These are phyloP conservation scores for Holotrichia oblita DNA, from an alignment of 1,140 invertebrate species.

Conservation along the genomic window DNA sequence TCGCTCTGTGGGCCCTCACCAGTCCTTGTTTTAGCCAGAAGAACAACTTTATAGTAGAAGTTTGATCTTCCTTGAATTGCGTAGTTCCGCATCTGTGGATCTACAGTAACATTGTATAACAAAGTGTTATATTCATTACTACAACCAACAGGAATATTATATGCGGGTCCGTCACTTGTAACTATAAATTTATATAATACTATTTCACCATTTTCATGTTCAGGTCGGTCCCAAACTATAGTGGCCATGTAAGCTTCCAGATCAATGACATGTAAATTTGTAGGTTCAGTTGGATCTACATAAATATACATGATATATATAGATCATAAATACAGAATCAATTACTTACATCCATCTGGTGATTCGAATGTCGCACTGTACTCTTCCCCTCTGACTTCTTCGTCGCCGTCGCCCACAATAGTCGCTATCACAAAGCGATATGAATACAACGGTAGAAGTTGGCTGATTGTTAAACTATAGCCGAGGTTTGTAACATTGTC, in stretches of 20 bases:
- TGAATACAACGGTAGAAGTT: neutral
- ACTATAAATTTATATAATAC: neutral
- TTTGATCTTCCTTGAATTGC: neutral
- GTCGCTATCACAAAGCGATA: neutral
- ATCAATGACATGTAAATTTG: neutral
- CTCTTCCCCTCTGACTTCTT: neutral
- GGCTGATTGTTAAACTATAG: neutral
- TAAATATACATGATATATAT: neutral
- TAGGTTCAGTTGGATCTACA: neutral
- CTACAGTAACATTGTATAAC: constrained; percentile 3
- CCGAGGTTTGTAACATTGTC: neutral
- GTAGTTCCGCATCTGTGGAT: neutral
- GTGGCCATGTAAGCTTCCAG: neutral
- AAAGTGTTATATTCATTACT: neutral
- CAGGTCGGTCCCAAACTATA: neutral
- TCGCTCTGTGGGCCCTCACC: neutral
- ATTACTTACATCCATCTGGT: constrained; percentile 34
- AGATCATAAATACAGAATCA: no score
- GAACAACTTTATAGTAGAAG: neutral
- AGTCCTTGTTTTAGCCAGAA: neutral
- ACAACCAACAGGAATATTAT: neutral
- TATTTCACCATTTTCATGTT: neutral
- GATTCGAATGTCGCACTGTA: neutral
- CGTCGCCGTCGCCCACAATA: neutral
- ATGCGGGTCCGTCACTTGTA: neutral